Percentiles rank a stretch among this genome's conserved stretches.
Evolutionary conservation across 2,113 vertebrate species (phyloP).

Genomic region (Lepus europaeus): DNA sequence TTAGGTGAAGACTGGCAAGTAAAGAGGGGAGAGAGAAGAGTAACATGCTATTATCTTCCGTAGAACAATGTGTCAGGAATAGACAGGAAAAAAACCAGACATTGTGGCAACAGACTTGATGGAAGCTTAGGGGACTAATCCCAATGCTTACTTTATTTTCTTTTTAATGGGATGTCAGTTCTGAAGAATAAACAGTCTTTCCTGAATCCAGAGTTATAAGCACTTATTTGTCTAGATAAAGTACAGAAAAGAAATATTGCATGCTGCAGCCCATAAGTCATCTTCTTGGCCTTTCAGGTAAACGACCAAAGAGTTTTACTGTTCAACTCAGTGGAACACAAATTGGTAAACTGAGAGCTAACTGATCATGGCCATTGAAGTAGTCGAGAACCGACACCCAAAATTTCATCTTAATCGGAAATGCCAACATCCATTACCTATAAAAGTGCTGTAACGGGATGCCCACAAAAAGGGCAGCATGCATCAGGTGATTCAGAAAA

Average conservation of each 20-base stretch:
- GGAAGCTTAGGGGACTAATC: conserved; percentile 86
- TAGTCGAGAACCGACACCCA: conserved; percentile 32
- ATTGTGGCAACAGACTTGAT: conserved; percentile 83
- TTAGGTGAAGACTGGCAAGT: conserved; percentile 14
- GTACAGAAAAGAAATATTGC: conserved; percentile 87
- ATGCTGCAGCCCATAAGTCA: conserved; percentile 83
- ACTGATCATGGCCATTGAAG: conserved; percentile 32
- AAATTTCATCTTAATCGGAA: conserved; percentile 61
- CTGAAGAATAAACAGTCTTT: conserved; percentile 88
- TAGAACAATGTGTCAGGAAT: conserved; percentile 81
- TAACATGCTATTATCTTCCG: conserved; percentile 60
- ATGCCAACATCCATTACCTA: conserved; percentile 8
- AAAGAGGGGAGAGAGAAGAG: conserved; percentile 13
- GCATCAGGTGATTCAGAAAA: neutral
- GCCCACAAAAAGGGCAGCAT: neutral
- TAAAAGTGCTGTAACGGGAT: neutral
- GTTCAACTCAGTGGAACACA: conserved; percentile 72
- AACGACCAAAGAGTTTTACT: conserved; percentile 79
- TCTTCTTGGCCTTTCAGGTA: conserved; percentile 84
- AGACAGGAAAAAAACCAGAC: conserved; percentile 78
- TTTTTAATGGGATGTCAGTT: conserved; percentile 89
- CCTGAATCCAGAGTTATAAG: conserved; percentile 87
- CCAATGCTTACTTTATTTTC: conserved; percentile 88
- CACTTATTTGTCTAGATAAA: conserved; percentile 88
- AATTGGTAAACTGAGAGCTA: conserved; percentile 67